A percentile compares a stretch with the other conserved stretches of the same genome.
These are phyloP conservation scores for Papilio machaon DNA, from an alignment of 1,140 invertebrate genomes.

Conservation along the genomic window DNA sequence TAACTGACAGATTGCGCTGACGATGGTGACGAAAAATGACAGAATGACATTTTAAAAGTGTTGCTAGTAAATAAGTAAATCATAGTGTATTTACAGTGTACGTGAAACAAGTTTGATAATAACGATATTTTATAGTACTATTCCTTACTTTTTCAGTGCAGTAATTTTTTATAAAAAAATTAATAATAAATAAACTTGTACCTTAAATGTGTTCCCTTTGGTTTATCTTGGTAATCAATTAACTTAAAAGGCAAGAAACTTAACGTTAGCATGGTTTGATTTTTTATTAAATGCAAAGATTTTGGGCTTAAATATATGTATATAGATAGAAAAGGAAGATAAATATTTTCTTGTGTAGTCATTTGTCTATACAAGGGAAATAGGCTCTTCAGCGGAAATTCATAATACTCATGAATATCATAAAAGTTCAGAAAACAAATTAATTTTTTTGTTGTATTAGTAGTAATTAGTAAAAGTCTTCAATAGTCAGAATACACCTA, in stretches of 20 bases:
- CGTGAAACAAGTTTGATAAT: no score
- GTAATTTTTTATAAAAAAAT: no score
- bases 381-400: not conserved
- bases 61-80: constrained; percentile 40
- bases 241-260: no score
- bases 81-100: not conserved
- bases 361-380: not conserved
- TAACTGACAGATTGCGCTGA: constrained; percentile 68
- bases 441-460: not conserved
- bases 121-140: no score
- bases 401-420: not conserved
- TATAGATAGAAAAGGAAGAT: not conserved
- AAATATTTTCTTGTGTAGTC: not conserved
- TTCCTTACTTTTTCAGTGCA: no score
- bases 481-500: not conserved
- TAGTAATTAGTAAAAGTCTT: not conserved
- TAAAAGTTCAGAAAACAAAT: not conserved
- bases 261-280: not conserved
- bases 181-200: no score
- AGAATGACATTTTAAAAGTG: constrained; percentile 40
- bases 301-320: no score
- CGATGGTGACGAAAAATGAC: constrained; percentile 77
- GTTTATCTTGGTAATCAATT: no score
- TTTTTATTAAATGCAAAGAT: not conserved
- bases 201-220: no score